Evolutionary conservation across 2,888 invertebrate species (phyloP).

Genomic region (Calameuta pallipes): DNA sequence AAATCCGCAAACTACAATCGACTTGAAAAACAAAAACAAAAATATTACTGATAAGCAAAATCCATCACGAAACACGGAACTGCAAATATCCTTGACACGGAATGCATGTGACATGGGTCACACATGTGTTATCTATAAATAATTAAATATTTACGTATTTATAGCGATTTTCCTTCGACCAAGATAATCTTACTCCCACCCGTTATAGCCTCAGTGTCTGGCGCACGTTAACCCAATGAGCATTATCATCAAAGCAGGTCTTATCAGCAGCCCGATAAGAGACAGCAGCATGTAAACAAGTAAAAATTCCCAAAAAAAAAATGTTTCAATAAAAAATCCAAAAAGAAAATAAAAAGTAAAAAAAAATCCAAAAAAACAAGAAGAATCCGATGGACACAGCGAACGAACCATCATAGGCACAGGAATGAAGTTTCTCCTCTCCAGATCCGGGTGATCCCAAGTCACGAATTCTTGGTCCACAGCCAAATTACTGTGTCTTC

Average conservation of each 20-base stretch:
- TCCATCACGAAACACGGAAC: slow-evolving; percentile 5
- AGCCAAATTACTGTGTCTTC: slow-evolving; percentile 43
- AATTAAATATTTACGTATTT: slow-evolving; percentile 8
- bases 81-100: slow-evolving; percentile 13
- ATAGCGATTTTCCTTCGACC: not conserved
- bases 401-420: not conserved
- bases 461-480: slow-evolving; percentile 40
- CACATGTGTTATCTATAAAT: not conserved
- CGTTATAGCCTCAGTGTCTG: not conserved
- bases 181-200: not conserved
- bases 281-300: not conserved
- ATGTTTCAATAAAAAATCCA: not conserved
- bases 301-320: not conserved
- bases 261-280: not conserved
- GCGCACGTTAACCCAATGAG: not conserved
- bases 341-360: not conserved
- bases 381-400: not conserved
- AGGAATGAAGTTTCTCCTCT: not conserved
- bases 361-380: not conserved
- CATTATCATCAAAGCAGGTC: not conserved
- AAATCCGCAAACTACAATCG: not conserved
- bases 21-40: not conserved
- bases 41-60: not conserved
- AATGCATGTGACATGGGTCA: slow-evolving; percentile 11
- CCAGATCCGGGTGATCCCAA: slow-evolving; percentile 29